Conservation (phyloP, 2,888 invertebrate species). For the Polyommatus icarus region DNA sequence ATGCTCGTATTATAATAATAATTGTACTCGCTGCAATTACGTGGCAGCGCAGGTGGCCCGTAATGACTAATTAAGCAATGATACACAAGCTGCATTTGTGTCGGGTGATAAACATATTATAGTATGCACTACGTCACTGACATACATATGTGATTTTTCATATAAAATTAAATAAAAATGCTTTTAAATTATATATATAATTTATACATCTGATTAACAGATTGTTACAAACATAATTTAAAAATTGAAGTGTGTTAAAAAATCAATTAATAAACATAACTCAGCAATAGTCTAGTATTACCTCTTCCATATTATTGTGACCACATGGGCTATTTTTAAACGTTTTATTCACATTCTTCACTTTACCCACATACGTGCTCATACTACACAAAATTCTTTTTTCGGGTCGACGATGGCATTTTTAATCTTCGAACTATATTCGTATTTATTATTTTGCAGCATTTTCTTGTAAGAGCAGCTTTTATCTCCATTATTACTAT, state of each 20-base stretch:
- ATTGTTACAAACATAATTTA: no score
- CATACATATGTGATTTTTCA: background rate
- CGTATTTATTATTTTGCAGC: background rate
- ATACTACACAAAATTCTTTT: background rate
- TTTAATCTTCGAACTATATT: background rate
- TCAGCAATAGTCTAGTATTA: background rate
- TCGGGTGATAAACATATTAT: slow-evolving; percentile 8
- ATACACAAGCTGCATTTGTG: slow-evolving; percentile 6
- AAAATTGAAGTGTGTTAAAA: no score
- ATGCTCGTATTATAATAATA: background rate
- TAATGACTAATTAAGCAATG: slow-evolving; percentile 11
- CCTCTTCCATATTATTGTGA: background rate
- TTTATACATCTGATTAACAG: no score
- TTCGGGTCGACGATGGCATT: slow-evolving; percentile 11
- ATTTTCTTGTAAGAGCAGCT: no score
- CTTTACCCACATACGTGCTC: background rate
- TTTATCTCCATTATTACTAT: no score
- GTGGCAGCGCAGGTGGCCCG: slow-evolving; percentile 6
- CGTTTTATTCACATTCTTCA: background rate
- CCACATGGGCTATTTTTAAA: background rate
- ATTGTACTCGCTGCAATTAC: background rate
- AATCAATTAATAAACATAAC: no score
- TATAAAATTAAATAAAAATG: background rate
- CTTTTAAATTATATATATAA: background rate
- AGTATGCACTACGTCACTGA: background rate